phyloP scores from a whole-genome alignment of 92 coral and sea anemone species.

The Heliopora coerulea region DNA sequence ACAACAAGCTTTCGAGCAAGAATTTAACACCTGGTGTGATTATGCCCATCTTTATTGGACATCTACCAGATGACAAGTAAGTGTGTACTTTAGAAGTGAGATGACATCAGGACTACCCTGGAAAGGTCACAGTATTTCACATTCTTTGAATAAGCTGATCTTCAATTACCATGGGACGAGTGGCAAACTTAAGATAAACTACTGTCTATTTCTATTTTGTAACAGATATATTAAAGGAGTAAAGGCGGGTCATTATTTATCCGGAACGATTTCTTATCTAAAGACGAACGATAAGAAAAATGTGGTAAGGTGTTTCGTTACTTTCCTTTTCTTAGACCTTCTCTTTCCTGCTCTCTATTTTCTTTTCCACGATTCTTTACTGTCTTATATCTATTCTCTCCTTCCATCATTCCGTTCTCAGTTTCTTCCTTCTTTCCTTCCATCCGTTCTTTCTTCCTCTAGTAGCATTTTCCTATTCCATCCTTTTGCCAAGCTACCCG shows the following conservation, averaged over 20 bases:
- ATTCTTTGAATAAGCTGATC: no score
- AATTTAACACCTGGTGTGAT: constrained; percentile 57
- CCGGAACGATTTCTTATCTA: constrained; percentile 76
- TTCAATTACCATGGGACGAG: no score
- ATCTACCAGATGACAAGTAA: constrained; percentile 87
- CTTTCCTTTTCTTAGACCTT: neutral
- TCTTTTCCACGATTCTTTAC: neutral
- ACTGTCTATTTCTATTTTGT: constrained; percentile 15
- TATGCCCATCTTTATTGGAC: constrained; percentile 75
- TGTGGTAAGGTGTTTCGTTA: constrained; percentile 66
- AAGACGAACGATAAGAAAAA: constrained; percentile 80
- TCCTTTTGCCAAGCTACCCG: neutral
- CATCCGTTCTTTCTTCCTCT: no score
- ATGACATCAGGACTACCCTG: no score
- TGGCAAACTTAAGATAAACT: neutral
- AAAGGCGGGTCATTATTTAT: constrained; percentile 82
- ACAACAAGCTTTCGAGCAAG: constrained; percentile 67
- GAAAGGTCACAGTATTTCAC: no score
- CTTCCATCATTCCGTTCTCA: no score
- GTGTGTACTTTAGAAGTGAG: no score
- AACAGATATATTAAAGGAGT: constrained; percentile 85
- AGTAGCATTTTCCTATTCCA: no score
- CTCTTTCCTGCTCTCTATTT: neutral
- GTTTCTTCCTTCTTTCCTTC: neutral
- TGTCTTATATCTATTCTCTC: no score